Evolutionary conservation across 2,888 invertebrate genomes (phyloP), one percentile per base, ranked within the genome.

Genomic region (Graphium colonna): DNA sequence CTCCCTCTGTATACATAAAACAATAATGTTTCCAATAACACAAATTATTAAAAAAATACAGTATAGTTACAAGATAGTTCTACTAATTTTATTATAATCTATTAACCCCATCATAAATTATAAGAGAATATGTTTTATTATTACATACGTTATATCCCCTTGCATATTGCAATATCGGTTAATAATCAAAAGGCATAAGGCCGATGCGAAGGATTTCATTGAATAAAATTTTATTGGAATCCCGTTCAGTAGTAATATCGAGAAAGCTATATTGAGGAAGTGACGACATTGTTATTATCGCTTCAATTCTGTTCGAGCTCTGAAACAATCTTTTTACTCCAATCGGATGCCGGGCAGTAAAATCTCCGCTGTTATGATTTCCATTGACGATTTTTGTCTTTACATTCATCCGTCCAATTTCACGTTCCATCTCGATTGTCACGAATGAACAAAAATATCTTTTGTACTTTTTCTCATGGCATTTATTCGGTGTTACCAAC

Each of bases 271-370:
- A 83, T 85, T 83, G 82, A 82, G 81, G 83, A 84, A 83, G 79
- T 81, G 82, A 78, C 79, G 82, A 82, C 82, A 83, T 84, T 81
- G 83, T 84, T 87, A 86, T 86, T 85, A 86, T 83, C 82, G 80
- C 67, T 74, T 76, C 80, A 77, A 79, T 81, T 75, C 79, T 69
- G 65, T 68, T 67, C 75, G 69, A 70, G 72, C 67, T 71, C 73
- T 71, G 77, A 75, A 82, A 84, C 79, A 84, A 84, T 84, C 80
- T 83, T 79, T 76, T 66, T 71, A 67, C 71, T 73, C 72, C 77
- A 69, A 80, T 82, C 75, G 75, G 72, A 73, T 73, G 70, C 64
- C 71, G 71, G 69, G 71, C 77, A 78, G 77, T 82, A 81, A 82
- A 82, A 82, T 76, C 71, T 74, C 63, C 57, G 53, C 63, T 69